These are phyloP conservation scores for Phoenicopterus ruber DNA, from an alignment of 2,113 vertebrate genomes.

Conservation along the genomic window DNA sequence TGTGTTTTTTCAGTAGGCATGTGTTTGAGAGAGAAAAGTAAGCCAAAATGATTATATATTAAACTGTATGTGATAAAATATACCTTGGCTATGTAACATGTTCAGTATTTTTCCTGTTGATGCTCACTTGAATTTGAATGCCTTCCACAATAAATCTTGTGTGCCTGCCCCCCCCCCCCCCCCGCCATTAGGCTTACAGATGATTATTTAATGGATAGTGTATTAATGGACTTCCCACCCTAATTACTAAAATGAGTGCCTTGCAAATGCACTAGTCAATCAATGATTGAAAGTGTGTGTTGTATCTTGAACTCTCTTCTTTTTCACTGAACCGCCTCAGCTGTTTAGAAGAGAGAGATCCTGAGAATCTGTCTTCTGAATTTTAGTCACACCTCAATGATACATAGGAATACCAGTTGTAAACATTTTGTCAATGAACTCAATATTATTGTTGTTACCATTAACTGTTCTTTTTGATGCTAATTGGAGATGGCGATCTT, in stretches of 20 bases:
- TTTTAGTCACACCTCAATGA: not conserved
- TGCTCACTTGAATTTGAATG: slow-evolving; percentile 36
- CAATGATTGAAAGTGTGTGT: slow-evolving; percentile 46
- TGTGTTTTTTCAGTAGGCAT: not conserved
- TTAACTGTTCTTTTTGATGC: not conserved
- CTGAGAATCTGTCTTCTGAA: not conserved
- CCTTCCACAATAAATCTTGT: not conserved
- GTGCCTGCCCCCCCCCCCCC: no score
- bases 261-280: slow-evolving; percentile 61
- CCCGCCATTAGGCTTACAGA: slow-evolving; percentile 48
- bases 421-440: not conserved
- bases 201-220: slow-evolving; percentile 53
- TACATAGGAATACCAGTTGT: not conserved
- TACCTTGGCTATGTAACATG: not conserved
- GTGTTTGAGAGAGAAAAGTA: not conserved
- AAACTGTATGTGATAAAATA: not conserved
- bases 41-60: not conserved
- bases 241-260: slow-evolving; percentile 70
- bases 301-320: not conserved
- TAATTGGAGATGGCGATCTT: not conserved
- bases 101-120: not conserved
- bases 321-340: not conserved
- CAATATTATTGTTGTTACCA: not conserved
- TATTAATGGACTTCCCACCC: slow-evolving; percentile 67
- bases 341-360: not conserved